A percentile compares a stretch with the other conserved stretches of the same genome.
Evolutionary conservation across 2,888 invertebrate species (phyloP).

Genomic region (Scotopteryx bipunctaria): DNA sequence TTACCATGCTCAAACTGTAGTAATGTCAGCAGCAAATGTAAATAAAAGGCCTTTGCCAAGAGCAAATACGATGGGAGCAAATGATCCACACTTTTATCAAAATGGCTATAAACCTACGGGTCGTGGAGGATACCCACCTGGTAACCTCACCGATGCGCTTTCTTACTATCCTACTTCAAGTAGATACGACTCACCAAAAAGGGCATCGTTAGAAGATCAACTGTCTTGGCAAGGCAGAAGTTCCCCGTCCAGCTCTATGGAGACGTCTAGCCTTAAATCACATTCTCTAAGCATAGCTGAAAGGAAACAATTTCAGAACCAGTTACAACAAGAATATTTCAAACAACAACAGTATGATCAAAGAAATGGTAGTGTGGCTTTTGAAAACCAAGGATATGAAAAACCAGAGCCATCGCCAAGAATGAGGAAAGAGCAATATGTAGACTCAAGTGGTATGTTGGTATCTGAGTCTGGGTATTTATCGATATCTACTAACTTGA

Average conservation of each 20-base stretch:
- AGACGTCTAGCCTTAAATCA: conserved; percentile 82
- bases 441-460: conserved; percentile 81
- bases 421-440: conserved; percentile 71
- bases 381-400: conserved; percentile 64
- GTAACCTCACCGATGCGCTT: conserved; percentile 90
- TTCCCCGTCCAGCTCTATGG: conserved; percentile 85
- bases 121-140: conserved; percentile 87
- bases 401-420: conserved; percentile 58
- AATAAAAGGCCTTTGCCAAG: conserved; percentile 80
- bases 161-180: conserved; percentile 91
- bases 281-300: conserved; percentile 82
- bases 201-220: conserved; percentile 84
- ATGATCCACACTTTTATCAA: conserved; percentile 81
- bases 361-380: conserved; percentile 72
- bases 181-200: conserved; percentile 82
- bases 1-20: conserved; percentile 83
- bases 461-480: conserved; percentile 91
- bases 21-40: conserved; percentile 65
- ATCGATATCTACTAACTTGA: conserved; percentile 88
- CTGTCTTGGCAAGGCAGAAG: conserved; percentile 84
- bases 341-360: conserved; percentile 81
- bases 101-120: conserved; percentile 87
- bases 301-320: conserved; percentile 81
- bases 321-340: conserved; percentile 80
- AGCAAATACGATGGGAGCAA: conserved; percentile 81